Percentiles rank a stretch among this genome's conserved stretches.
phyloP scores from a whole-genome alignment of 2,113 vertebrate genomes.

The Pteropus alecto region DNA sequence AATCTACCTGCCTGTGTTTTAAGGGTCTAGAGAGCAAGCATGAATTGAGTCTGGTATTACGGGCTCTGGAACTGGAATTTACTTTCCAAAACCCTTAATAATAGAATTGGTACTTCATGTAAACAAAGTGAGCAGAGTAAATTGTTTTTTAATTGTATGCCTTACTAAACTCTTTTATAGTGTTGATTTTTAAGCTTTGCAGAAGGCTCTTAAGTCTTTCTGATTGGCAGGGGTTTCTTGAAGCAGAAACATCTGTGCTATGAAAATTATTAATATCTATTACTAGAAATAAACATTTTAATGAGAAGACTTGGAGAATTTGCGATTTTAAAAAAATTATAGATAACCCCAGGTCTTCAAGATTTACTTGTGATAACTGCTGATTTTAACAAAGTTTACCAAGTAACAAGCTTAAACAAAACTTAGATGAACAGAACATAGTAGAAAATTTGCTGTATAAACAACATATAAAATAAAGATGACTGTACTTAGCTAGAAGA shows the following conservation, averaged over 20 bases:
- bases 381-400: conserved; percentile 39
- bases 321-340: background rate
- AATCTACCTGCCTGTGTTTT: background rate
- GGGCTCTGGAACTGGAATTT: background rate
- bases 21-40: background rate
- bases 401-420: conserved; percentile 34
- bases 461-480: conserved; percentile 22
- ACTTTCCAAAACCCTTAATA: background rate
- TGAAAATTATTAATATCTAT: conserved; percentile 7
- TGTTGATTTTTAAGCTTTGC: conserved; percentile 17
- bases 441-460: conserved; percentile 29
- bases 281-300: conserved; percentile 22
- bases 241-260: conserved; percentile 11
- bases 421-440: background rate
- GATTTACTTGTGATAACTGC: conserved; percentile 17
- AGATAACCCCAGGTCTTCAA: background rate
- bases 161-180: background rate
- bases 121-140: background rate
- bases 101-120: background rate
- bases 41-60: background rate
- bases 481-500: background rate
- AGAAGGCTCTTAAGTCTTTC: background rate
- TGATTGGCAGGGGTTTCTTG: background rate
- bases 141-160: conserved; percentile 9
- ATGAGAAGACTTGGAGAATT: conserved; percentile 6